phyloP scores from a whole-genome alignment of 2,113 vertebrate species.

The Atlantisia rogersi region DNA sequence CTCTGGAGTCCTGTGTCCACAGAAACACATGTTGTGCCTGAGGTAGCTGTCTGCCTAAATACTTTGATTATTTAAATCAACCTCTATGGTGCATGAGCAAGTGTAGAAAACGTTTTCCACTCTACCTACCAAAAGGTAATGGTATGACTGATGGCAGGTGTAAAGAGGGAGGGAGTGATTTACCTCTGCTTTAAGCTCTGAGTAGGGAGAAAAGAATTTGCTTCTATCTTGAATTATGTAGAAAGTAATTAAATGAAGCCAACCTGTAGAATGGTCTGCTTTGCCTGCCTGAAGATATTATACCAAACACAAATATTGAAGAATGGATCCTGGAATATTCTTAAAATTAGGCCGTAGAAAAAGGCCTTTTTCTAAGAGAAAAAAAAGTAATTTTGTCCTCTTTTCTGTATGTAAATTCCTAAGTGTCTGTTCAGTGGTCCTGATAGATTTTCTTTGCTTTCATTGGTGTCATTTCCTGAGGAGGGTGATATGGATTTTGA shows the following conservation, averaged over 20 bases:
- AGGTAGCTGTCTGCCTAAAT: background rate
- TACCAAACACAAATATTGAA: background rate
- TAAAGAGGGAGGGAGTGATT: background rate
- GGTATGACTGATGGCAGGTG: background rate
- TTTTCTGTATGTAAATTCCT: background rate
- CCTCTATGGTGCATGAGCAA: background rate
- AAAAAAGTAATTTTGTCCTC: background rate
- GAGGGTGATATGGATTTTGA: background rate
- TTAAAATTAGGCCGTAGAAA: background rate
- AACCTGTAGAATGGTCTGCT: background rate
- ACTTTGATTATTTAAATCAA: background rate
- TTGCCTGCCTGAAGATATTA: background rate
- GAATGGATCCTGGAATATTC: background rate
- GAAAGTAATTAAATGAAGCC: slow-evolving; percentile 13
- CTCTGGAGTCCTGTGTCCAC: background rate
- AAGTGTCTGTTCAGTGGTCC: background rate
- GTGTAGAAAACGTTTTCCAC: background rate
- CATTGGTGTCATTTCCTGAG: background rate
- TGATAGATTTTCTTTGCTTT: background rate
- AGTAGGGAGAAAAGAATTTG: background rate
- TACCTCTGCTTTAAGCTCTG: background rate
- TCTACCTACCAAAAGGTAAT: background rate
- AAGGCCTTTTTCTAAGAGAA: background rate
- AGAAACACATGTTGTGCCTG: background rate
- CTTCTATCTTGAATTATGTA: background rate